Percentiles rank a stretch among this genome's conserved stretches.
These are phyloP conservation scores for Felis chaus DNA, from an alignment of 2,113 vertebrate species.

Conservation along the genomic window DNA sequence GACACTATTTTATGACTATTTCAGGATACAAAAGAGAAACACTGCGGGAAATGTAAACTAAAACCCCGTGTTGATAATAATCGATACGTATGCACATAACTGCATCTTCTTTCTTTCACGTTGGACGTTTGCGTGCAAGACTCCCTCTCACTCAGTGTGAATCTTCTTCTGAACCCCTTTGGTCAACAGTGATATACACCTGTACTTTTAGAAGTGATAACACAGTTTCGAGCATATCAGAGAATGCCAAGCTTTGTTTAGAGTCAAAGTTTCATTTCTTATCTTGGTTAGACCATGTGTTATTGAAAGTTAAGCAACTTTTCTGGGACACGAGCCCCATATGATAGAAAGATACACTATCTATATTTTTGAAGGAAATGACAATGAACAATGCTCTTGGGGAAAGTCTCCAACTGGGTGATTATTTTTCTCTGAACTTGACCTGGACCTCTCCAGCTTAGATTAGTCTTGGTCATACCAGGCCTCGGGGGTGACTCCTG, in stretches of 20 bases:
- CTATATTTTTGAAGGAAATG: neutral
- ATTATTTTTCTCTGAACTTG: neutral
- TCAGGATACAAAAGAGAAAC: neutral
- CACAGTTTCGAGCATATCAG: neutral
- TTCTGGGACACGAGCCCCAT: neutral
- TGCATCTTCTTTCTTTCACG: neutral
- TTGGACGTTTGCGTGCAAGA: neutral
- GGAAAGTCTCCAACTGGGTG: neutral
- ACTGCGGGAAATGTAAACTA: neutral
- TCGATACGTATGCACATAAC: neutral
- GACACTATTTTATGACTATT: neutral
- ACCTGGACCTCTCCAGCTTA: neutral
- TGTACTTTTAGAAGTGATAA: neutral
- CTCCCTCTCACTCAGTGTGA: neutral
- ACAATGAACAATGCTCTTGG: neutral
- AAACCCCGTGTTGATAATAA: neutral
- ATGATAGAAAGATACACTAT: neutral
- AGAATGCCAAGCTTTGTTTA: neutral
- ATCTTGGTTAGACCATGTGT: neutral
- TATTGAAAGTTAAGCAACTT: neutral
- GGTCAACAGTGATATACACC: neutral
- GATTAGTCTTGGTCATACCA: neutral
- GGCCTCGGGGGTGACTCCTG: too few relatives aligned
- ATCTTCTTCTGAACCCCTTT: neutral
- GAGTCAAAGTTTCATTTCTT: neutral